Conservation (phyloP, 1,140 invertebrate species). For the Lepidostoma basale region DNA sequence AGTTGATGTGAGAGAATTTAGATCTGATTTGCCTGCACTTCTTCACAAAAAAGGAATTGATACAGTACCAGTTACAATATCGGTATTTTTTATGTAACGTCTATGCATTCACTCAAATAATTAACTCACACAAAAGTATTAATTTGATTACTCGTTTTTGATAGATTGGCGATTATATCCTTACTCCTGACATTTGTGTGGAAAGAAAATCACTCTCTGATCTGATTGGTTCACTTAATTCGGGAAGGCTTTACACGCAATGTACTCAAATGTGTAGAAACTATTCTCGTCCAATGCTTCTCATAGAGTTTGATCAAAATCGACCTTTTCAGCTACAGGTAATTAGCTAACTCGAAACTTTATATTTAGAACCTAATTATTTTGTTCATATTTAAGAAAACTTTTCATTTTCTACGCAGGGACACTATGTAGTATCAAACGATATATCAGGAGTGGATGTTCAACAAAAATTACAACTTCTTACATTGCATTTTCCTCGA, state of each 20-base stretch:
- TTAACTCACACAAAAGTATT: too few relatives aligned
- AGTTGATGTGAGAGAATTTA: conserved; percentile 98
- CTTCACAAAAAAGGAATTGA: conserved; percentile 93
- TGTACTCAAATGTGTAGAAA: conserved; percentile 87
- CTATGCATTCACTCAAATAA: too few relatives aligned
- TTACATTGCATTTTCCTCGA: conserved; percentile 93
- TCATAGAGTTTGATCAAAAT: conserved; percentile 96
- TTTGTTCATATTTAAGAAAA: background rate
- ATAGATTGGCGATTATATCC: conserved; percentile 95
- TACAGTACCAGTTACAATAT: conserved; percentile 89
- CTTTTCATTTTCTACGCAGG: conserved; percentile 57
- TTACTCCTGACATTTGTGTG: conserved; percentile 94
- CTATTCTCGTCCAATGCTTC: conserved; percentile 87
- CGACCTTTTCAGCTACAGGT: conserved; percentile 90
- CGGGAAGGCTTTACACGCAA: conserved; percentile 95
- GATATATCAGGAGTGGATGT: conserved; percentile 79
- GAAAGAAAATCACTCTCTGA: conserved; percentile 98
- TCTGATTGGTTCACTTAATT: conserved; percentile 94
- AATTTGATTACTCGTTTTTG: conserved; percentile 41
- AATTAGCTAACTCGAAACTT: conserved; percentile 34
- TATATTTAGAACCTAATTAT: background rate
- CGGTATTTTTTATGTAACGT: too few relatives aligned
- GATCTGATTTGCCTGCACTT: conserved; percentile 93
- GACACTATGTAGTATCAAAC: conserved; percentile 77
- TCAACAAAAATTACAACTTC: conserved; percentile 83